Evolutionary conservation across 2,888 invertebrate species (phyloP), one percentile per base, ranked within the genome.

Genomic region (Drosophila phalerata): DNA sequence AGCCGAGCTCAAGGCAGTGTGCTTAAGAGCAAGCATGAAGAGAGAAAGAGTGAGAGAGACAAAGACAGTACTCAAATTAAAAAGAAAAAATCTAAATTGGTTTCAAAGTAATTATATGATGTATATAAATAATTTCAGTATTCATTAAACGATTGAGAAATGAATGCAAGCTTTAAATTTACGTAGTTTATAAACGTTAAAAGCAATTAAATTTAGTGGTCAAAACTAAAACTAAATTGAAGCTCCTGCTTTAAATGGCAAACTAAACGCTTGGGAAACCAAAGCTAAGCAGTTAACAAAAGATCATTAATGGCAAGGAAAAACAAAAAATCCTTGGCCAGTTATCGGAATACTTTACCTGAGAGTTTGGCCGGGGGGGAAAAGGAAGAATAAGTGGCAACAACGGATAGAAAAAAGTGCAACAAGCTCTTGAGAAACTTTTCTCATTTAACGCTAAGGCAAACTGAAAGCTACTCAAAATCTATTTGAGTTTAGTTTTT

Each of bases 381-480:
- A 15, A 40, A 32, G 15, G 15, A 13, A 17, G 48, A 10, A 40
- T 32, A 47, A 77, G 64, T 61, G 53, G 34, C 49, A 43, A 37
- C 56, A 57, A 51, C 64, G 70, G 65, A 57, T 79, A 55, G 43
- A 51, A 76, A 87, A 81, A 84, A 84, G 76, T 84, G 84, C 89
- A 84, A 89, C 84, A 85, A 88, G 89, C 87, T 81, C 85, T 85
- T 73, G 60, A 30, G 25, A 85, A 86, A 86, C 85, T 86, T 86
- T 86, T 89, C 86, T 86, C 86, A 86, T 86, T 89, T 89, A 82
- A 83, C 73, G 81, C 72, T 62, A 68, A 73, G 70, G 81, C 89
- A 79, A 88, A 88, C 88, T 88, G 66, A 83, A 88, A 88, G 84
- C 84, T 88, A 80, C 88, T 88, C 85, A 81, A 87, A 87, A 89